Percentiles rank a stretch among this genome's conserved stretches.
Conservation (phyloP, 2,888 invertebrate genomes). For the Rhagium mordax region DNA sequence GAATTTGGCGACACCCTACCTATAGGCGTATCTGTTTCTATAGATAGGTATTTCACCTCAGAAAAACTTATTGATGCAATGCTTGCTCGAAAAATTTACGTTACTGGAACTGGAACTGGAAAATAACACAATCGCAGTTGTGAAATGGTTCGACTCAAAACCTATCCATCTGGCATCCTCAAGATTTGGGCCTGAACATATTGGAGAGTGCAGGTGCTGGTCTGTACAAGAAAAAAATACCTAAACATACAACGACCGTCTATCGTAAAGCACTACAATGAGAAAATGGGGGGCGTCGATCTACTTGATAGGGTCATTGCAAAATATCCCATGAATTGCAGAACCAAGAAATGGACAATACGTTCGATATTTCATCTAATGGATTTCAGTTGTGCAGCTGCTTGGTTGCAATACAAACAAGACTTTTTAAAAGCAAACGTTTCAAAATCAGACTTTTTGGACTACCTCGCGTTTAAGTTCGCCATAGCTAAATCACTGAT, state of each 20-base stretch:
- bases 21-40: not conserved
- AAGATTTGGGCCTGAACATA: slow-evolving; percentile 26
- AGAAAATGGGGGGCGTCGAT: slow-evolving; percentile 21
- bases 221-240: slow-evolving; percentile 24
- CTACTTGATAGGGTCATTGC: slow-evolving; percentile 30
- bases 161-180: slow-evolving; percentile 35
- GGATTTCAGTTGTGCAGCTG: slow-evolving; percentile 8
- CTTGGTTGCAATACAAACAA: slow-evolving; percentile 17
- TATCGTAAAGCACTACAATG: slow-evolving; percentile 9
- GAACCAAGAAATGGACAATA: slow-evolving; percentile 24
- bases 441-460: not conserved
- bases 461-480: slow-evolving; percentile 21
- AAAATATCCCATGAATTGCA: slow-evolving; percentile 8
- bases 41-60: slow-evolving; percentile 37
- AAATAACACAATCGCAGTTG: slow-evolving; percentile 19
- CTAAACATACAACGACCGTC: slow-evolving; percentile 33
- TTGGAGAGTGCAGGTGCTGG: slow-evolving; percentile 29
- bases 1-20: not conserved
- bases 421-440: not conserved
- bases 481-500: slow-evolving; percentile 5
- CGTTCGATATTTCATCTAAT: slow-evolving; percentile 3
- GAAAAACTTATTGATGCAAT: not conserved
- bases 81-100: slow-evolving; percentile 7
- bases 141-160: slow-evolving; percentile 38
- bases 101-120: slow-evolving; percentile 18